phyloP scores from a whole-genome alignment of 1,140 invertebrate species.

The Rhopalosiphum maidis region DNA sequence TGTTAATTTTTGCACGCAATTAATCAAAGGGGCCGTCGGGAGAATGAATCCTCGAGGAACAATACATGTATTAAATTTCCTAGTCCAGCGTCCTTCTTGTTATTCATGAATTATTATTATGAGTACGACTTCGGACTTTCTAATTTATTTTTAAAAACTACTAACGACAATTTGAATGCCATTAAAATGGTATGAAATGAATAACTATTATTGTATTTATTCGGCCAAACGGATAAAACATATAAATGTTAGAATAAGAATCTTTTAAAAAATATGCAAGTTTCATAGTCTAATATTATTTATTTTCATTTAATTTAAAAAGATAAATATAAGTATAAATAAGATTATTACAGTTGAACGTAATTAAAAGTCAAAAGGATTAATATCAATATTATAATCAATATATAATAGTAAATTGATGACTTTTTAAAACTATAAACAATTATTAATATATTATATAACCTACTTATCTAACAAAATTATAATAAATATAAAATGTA shows the following conservation, averaged over 20 bases:
- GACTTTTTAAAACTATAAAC: not conserved
- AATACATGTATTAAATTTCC: constrained; percentile 39
- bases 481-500: not conserved
- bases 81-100: constrained; percentile 27
- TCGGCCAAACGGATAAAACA: not conserved
- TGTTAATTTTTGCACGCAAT: constrained; percentile 11
- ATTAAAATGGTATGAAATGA: not conserved
- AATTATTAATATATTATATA: not conserved
- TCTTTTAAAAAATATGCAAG: not conserved
- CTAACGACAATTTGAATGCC: constrained; percentile 28
- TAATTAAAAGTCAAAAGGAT: not conserved
- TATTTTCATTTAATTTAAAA: not conserved
- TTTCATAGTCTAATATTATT: not conserved
- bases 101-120: not conserved
- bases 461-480: not conserved
- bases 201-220: constrained; percentile 10
- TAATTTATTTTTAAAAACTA: constrained; percentile 47
- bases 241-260: not conserved
- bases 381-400: not conserved
- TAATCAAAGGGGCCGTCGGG: not conserved
- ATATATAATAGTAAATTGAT: not conserved
- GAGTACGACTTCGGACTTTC: not conserved
- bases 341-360: not conserved
- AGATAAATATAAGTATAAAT: not conserved
- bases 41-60: not conserved